phyloP scores from a whole-genome alignment of 1,140 invertebrate species.

The Microplitis mediator region DNA sequence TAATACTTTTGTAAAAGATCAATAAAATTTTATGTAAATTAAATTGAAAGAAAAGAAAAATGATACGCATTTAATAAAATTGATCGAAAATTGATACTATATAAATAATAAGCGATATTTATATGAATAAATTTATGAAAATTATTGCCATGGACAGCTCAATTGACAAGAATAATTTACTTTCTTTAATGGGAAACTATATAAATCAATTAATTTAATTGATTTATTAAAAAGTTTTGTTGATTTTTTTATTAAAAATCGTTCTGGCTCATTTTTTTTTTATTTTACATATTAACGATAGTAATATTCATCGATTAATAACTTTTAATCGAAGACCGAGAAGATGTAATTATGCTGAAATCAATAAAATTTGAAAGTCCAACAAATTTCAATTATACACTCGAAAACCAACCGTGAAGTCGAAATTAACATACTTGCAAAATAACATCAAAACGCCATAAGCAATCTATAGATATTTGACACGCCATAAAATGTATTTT shows the following conservation, averaged over 20 bases:
- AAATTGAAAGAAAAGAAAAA: background rate
- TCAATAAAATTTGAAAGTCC: background rate
- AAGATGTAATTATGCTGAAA: no score
- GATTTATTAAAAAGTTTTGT: conserved; percentile 4
- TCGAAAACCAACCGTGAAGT: no score
- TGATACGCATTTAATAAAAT: background rate
- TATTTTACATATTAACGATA: conserved; percentile 9
- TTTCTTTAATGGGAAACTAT: background rate
- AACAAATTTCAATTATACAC: background rate
- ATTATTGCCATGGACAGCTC: background rate
- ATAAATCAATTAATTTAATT: conserved; percentile 26
- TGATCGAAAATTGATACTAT: background rate
- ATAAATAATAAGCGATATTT: background rate
- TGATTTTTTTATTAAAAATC: background rate
- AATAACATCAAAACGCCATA: no score
- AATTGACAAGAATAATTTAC: background rate
- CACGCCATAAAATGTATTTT: no score
- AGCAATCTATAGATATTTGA: no score
- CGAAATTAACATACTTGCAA: no score
- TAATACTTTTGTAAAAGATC: no score
- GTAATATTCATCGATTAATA: background rate
- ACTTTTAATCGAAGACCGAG: no score
- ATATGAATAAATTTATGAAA: background rate
- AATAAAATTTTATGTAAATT: no score
- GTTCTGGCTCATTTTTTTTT: background rate